Base-by-base conservation (phyloP, 2,888 invertebrate species). In the Epistrophe grossulariae region DNA sequence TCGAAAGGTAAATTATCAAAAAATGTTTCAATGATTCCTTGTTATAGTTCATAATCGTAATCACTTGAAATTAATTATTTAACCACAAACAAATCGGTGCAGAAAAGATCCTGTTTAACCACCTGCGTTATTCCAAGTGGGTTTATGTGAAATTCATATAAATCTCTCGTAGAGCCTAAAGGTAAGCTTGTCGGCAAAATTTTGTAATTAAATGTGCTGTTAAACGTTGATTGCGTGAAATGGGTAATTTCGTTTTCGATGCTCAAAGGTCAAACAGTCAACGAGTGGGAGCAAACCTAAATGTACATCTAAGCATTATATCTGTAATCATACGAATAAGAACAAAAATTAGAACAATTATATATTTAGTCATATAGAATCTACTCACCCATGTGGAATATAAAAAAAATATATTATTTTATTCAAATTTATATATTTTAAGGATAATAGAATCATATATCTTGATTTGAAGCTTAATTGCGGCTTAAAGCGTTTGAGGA, bases 391-490 rank as follows among this genome's bases (percentile, higher is more conserved):
- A n/a, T 50, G 19, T 17, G 6, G 10, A 68, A 17, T 15, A 17
- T 15, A 64, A 79, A 70, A 83, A 79, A 64, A 79, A 79, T 55
- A 60, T 66, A 59, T 28, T n/a, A 83, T 82, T 82, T 82, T 79
- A 84, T 84, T 78, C 82, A 78, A 79, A 83, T 89, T 79, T 88
- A 50, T 38, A 50, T 38, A 68, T 64, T 35, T 88, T 88, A 89
- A 52, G 76, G 83, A 88, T 88, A 89, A 88, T 88, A 88, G 84
- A 88, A 88, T 88, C 87, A 89, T 89, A 88, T 83, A 84, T 89
- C 89, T 89, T 88, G 88, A 89, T 88, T 89, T 89, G 82, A 66
- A 83, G 89, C 88, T 88, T 88, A 89, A 89, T 89, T 89, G 89
- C 82, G 88, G 88, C 89, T 89, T 88, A 80, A 88, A 88, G 88